phyloP scores from a whole-genome alignment of 2,113 vertebrate genomes.

The Sialia sialis region DNA sequence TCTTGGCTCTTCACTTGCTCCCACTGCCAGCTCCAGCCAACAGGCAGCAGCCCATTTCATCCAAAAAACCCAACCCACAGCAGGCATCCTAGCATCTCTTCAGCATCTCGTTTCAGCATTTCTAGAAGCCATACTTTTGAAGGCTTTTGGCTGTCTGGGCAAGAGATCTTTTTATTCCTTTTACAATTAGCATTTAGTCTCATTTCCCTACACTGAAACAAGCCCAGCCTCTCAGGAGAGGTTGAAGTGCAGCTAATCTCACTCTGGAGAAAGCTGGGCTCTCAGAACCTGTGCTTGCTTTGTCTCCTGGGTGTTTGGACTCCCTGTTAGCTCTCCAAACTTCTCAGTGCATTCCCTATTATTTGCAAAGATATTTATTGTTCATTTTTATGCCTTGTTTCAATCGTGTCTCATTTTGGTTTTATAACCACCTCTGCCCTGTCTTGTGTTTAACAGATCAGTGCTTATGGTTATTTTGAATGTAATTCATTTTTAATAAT shows the following conservation, averaged over 20 bases:
- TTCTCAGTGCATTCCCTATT: fast-evolving
- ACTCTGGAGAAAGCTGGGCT: background rate
- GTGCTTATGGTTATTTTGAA: background rate
- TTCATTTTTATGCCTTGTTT: background rate
- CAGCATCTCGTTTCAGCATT: background rate
- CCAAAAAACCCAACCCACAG: background rate
- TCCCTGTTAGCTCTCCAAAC: background rate
- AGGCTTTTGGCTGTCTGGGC: background rate
- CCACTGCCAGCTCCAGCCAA: background rate
- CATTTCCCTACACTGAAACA: background rate
- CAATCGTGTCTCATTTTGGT: fast-evolving
- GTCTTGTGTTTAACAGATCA: background rate
- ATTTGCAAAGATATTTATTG: background rate
- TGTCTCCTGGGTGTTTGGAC: background rate
- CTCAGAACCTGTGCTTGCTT: background rate
- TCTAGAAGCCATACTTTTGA: background rate
- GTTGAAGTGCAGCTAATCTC: background rate
- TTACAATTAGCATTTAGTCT: background rate
- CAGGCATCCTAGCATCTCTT: background rate
- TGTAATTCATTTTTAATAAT: background rate
- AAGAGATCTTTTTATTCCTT: background rate
- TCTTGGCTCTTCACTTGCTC: background rate
- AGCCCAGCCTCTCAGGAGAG: background rate
- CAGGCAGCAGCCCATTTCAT: fast-evolving
- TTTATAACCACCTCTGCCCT: background rate